Conservation (phyloP, 1,140 invertebrate species). For the Acromyrmex charruanus region DNA sequence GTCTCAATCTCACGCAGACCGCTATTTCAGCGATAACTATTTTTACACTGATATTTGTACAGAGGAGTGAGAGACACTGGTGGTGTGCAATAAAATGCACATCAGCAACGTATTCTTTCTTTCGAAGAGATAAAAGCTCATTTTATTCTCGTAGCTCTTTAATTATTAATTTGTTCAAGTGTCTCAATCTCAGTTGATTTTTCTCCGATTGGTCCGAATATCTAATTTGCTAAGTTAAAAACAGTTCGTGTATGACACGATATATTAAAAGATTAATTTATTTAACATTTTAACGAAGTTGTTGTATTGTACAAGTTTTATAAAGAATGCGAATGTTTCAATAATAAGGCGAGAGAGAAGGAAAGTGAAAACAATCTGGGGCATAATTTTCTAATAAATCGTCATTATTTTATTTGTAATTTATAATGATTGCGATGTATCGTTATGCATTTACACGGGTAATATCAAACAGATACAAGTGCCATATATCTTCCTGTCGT, state of each 20-base stretch:
- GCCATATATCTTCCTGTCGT: conserved; percentile 6
- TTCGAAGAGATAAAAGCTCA: not conserved
- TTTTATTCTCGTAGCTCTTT: not conserved
- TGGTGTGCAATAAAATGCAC: conserved; percentile 11
- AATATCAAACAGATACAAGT: conserved; percentile 4
- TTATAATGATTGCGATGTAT: not conserved
- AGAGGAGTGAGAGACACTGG: not conserved
- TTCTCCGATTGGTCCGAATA: not conserved
- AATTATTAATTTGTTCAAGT: not conserved
- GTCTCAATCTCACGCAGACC: not conserved
- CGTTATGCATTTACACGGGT: not conserved
- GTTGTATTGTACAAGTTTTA: not conserved
- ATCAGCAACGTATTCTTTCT: not conserved
- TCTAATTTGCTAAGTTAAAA: not conserved
- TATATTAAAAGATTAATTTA: not conserved
- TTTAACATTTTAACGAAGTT: not conserved
- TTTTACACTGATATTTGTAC: not conserved
- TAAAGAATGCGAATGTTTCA: not conserved
- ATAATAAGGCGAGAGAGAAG: not conserved
- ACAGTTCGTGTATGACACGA: too few relatives aligned
- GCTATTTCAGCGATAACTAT: conserved; percentile 9
- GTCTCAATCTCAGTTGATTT: not conserved
- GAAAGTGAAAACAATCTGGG: conserved; percentile 26
- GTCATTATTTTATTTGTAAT: not conserved
- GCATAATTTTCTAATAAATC: conserved; percentile 14